Percentiles rank a stretch among this genome's conserved stretches.
Conservation (phyloP, 2,113 vertebrate species). For the Ochotona curzoniae region DNA sequence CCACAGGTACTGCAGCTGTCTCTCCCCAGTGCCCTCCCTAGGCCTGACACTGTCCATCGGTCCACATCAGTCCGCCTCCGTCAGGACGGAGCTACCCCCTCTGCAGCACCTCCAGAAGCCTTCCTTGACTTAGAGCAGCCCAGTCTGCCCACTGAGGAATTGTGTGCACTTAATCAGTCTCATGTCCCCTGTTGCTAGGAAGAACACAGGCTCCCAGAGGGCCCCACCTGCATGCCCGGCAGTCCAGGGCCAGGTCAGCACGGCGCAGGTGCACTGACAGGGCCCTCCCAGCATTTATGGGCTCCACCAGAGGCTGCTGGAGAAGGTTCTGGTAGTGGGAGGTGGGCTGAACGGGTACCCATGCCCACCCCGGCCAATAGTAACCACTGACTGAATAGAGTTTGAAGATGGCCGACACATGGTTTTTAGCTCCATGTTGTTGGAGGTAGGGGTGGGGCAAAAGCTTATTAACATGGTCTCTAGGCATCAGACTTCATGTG, state of each 20-base stretch:
- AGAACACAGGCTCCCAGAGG: not conserved
- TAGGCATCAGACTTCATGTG: not conserved
- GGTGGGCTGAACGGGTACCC: not conserved
- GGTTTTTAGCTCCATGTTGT: not conserved
- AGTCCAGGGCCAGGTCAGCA: not conserved
- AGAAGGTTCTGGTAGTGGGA: not conserved
- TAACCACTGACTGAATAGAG: too few relatives aligned
- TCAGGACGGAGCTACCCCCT: not conserved
- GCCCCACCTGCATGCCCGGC: not conserved
- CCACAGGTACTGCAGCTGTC: not conserved
- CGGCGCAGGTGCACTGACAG: not conserved
- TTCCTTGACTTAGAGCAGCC: not conserved
- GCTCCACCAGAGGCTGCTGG: not conserved
- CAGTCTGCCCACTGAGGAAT: not conserved
- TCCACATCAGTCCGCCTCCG: not conserved
- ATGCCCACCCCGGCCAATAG: not conserved
- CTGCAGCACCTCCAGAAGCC: not conserved
- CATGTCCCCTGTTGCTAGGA: not conserved
- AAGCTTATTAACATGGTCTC: not conserved
- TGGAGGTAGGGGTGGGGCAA: not conserved
- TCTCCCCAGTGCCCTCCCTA: not conserved
- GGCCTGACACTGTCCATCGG: not conserved
- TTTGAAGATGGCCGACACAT: not conserved
- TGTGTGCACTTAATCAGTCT: too few relatives aligned
- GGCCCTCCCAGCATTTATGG: too few relatives aligned